These are phyloP conservation scores for Apodemia hepburni DNA, from an alignment of 2,888 invertebrate genomes.

Conservation along the genomic window DNA sequence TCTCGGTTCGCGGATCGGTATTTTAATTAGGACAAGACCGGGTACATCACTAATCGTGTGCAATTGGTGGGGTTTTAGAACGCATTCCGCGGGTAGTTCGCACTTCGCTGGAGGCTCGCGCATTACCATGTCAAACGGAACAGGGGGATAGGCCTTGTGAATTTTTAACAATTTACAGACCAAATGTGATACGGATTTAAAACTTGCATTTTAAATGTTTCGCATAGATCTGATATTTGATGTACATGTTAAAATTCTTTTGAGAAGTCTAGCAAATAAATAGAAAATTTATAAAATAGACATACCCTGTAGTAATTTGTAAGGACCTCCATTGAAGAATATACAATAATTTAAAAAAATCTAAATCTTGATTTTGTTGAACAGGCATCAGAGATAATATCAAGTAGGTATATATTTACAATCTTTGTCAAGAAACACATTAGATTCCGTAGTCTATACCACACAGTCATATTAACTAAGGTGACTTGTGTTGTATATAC, in stretches of 20 bases:
- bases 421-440: too few species aligned
- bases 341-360: too few species aligned
- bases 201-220: slow-evolving; percentile 1
- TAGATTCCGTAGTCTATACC: too few species aligned
- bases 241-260: not conserved
- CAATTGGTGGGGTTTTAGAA: slow-evolving; percentile 44
- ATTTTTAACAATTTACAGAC: slow-evolving; percentile 56
- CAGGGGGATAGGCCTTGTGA: slow-evolving; percentile 47
- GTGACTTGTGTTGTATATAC: too few species aligned
- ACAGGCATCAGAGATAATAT: too few species aligned
- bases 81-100: slow-evolving; percentile 43
- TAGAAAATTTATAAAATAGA: too few species aligned
- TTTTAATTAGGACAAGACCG: not conserved
- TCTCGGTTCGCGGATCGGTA: too few species aligned
- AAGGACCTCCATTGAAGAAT: too few species aligned
- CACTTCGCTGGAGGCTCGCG: slow-evolving; percentile 21
- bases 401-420: too few species aligned
- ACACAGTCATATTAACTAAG: too few species aligned
- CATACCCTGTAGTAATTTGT: too few species aligned
- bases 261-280: not conserved
- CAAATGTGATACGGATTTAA: slow-evolving; percentile 23
- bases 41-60: slow-evolving; percentile 37
- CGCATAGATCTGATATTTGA: slow-evolving; percentile 6
- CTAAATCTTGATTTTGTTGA: too few species aligned
- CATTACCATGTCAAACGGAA: slow-evolving; percentile 75